phyloP scores from a whole-genome alignment of 2,113 vertebrate species.

The Atherinomorus stipes region DNA sequence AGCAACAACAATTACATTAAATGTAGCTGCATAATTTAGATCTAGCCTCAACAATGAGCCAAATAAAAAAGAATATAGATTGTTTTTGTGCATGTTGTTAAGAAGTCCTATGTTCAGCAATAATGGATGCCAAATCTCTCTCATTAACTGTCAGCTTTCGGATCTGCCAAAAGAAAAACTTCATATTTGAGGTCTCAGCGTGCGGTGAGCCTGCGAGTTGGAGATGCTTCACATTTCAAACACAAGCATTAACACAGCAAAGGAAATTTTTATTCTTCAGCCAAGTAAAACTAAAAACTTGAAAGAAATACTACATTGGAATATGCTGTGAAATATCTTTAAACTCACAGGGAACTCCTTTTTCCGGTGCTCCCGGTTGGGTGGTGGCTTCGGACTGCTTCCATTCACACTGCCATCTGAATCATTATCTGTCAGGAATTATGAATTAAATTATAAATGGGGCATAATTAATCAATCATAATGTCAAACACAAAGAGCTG shows the following conservation, averaged over 20 bases:
- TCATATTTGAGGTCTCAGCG: conserved; percentile 38
- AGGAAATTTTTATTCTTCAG: conserved; percentile 9
- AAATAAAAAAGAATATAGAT: neutral
- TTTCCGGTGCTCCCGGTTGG: conserved; percentile 87
- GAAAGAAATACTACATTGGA: neutral
- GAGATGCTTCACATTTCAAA: conserved; percentile 17
- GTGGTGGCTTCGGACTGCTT: conserved; percentile 83
- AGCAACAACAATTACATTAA: conserved; percentile 14
- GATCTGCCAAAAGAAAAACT: conserved; percentile 31
- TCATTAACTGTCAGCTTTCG: conserved; percentile 24
- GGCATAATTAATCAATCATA: neutral
- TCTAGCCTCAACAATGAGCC: conserved; percentile 39
- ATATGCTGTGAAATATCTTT: neutral
- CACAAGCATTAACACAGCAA: neutral
- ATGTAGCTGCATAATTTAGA: conserved; percentile 22
- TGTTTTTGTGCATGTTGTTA: conserved; percentile 24
- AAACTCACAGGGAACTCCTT: conserved; percentile 93
- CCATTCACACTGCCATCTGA: conserved; percentile 85
- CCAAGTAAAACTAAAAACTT: neutral
- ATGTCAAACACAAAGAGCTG: neutral
- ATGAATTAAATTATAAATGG: neutral
- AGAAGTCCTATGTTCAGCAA: conserved; percentile 26
- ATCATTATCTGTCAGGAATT: conserved; percentile 79
- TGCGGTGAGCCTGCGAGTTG: neutral
- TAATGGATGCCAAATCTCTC: conserved; percentile 17